Base-by-base conservation (phyloP, 2,113 vertebrate genomes). In the Oryzias celebensis region DNA sequence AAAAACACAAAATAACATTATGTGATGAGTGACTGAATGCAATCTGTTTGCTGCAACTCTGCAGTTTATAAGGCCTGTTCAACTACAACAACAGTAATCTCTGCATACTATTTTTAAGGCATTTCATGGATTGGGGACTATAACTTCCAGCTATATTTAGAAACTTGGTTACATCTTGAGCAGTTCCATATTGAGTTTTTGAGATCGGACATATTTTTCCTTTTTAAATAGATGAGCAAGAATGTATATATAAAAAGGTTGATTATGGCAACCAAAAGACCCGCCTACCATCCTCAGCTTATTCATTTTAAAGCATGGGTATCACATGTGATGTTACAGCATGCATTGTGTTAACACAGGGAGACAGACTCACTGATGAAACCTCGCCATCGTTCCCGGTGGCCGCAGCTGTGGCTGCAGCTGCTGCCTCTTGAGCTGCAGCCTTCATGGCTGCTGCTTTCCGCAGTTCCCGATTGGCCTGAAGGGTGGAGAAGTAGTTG, bases 401-500 rank as follows among this genome's bases (percentile, higher is more conserved):
- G 0, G 71, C 59, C 1, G 71, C 57, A 42, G 79, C 15, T 4
- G 61, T 89, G 0, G 80, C 78, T 0, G 65, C 92, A 43, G 93
- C 85, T 58, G 80, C 92, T 16, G 94, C 87, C 79, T 93, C 89
- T 60, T 90, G 83, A 5, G 91, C 92, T 0, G 87, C 87, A 36
- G 83, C 92, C 77, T 92, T 92, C 67, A 93, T 75, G 2, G 92
- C 88, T 0, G 89, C 93, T 49, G 92, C 90, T 80, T 92, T 94
- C 61, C 92, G 89, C 71, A 91, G 77, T 23, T 93, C 93, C 82
- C 90, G 90, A 83, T 94, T 95, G 72, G 94, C 89, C 86, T 98
- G 94, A 52, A 97, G 88, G 22, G 96, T 98, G 90, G 96, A 98
- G 80, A 98, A 98, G 88, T 98, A 98, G 89, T 98, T 98, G 88